Percentiles rank a stretch among this genome's conserved stretches.
Conservation (phyloP, 2,113 vertebrate genomes). For the Athene noctua region DNA sequence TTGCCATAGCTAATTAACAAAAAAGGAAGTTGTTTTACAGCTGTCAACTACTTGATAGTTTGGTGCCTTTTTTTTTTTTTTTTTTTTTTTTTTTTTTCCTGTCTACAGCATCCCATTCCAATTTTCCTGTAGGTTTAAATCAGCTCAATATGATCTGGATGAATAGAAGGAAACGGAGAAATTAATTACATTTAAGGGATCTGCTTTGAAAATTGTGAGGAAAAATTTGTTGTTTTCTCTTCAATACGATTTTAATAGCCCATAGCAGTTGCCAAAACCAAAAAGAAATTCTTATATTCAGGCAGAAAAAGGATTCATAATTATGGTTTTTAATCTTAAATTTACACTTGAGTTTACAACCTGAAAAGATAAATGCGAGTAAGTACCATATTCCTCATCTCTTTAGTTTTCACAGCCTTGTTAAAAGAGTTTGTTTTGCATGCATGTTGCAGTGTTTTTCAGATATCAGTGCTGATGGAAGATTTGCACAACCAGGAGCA, state of each 20-base stretch:
- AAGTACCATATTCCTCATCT: neutral
- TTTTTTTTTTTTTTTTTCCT: neutral
- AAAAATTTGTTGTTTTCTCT: neutral
- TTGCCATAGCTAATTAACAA: neutral
- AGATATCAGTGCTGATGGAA: fast-evolving
- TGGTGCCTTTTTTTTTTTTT: neutral
- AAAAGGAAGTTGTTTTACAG: neutral
- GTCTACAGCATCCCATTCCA: neutral
- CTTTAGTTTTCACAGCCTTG: neutral
- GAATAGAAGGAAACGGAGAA: neutral
- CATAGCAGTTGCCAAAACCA: neutral
- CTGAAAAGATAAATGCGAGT: neutral
- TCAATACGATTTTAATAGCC: neutral
- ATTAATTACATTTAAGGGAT: neutral
- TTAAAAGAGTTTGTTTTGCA: neutral
- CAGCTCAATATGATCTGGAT: neutral
- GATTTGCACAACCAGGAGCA: neutral
- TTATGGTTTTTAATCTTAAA: neutral
- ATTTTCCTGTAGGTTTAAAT: conserved; percentile 7
- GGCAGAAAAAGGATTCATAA: neutral
- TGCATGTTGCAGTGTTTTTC: neutral
- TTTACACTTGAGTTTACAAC: neutral
- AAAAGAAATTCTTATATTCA: neutral
- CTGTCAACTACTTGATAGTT: neutral
- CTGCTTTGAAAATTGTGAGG: neutral